These are phyloP conservation scores for Trematomus bernacchii DNA, from an alignment of 2,797 vertebrate genomes.

Conservation along the genomic window DNA sequence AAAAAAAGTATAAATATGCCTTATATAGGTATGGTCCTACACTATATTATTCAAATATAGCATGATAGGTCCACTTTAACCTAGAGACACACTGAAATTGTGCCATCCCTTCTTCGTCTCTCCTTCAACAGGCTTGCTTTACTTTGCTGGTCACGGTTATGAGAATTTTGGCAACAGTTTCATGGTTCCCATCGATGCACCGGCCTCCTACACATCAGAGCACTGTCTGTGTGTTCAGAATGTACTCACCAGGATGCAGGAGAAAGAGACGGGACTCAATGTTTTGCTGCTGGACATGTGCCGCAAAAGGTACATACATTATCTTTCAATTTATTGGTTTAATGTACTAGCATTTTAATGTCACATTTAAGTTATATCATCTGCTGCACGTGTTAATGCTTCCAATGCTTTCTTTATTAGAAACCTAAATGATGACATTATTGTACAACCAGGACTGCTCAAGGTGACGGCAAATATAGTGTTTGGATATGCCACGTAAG, in stretches of 20 bases:
- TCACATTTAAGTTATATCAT: background rate
- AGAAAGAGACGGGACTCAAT: conserved; percentile 89
- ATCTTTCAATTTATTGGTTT: background rate
- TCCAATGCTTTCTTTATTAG: conserved; percentile 64
- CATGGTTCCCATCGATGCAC: conserved; percentile 91
- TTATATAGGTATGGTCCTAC: too few relatives aligned
- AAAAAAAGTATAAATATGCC: too few relatives aligned
- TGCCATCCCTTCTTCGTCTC: background rate
- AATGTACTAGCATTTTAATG: background rate
- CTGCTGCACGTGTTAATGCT: background rate
- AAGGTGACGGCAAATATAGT: conserved; percentile 92
- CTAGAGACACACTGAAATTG: background rate
- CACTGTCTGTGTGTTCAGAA: conserved; percentile 91
- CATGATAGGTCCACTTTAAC: too few relatives aligned
- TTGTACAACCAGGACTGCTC: conserved; percentile 84
- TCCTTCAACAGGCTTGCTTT: conserved; percentile 87
- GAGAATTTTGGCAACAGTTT: conserved; percentile 94
- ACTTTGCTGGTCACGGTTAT: conserved; percentile 91
- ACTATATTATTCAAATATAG: too few relatives aligned
- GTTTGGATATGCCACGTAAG: conserved; percentile 93
- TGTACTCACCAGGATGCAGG: conserved; percentile 90
- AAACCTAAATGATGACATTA: conserved; percentile 87
- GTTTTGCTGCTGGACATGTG: conserved; percentile 93
- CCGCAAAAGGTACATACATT: conserved; percentile 85
- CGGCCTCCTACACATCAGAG: conserved; percentile 85